phyloP scores from a whole-genome alignment of 2,797 vertebrate genomes.

The Psittacula derbiana region DNA sequence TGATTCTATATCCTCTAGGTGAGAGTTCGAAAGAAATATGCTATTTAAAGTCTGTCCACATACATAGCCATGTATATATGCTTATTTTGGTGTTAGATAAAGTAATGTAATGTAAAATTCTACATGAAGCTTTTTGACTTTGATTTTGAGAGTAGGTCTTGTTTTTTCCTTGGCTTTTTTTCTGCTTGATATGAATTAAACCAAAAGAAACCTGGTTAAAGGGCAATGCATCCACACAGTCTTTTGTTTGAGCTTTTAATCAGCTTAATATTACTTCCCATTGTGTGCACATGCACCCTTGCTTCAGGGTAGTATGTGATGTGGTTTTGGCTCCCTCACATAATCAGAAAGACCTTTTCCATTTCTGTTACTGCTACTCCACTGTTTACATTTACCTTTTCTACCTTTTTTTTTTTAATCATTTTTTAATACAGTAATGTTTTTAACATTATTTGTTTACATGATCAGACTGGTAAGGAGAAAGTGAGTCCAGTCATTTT shows the following conservation, averaged over 20 bases:
- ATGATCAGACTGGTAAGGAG: neutral
- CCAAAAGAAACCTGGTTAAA: neutral
- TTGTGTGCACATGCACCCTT: rapidly evolving
- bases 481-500: neutral
- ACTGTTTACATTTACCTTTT: neutral
- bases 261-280: neutral
- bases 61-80: rapidly evolving
- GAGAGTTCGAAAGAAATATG: neutral
- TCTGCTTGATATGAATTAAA: neutral
- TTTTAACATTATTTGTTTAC: neutral
- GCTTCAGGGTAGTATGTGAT: neutral
- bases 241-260: neutral
- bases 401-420: neutral
- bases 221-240: neutral
- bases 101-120: neutral
- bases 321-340: neutral
- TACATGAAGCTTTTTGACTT: neutral
- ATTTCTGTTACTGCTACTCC: neutral
- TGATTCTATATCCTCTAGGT: neutral
- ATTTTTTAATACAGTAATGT: neutral
- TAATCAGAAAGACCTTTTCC: neutral
- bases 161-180: neutral
- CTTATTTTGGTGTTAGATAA: neutral
- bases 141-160: neutral
- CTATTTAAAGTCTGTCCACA: neutral